Percentiles rank a stretch among this genome's conserved stretches.
Conservation (phyloP, 1,140 invertebrate species). For the Saccostrea glomerata region DNA sequence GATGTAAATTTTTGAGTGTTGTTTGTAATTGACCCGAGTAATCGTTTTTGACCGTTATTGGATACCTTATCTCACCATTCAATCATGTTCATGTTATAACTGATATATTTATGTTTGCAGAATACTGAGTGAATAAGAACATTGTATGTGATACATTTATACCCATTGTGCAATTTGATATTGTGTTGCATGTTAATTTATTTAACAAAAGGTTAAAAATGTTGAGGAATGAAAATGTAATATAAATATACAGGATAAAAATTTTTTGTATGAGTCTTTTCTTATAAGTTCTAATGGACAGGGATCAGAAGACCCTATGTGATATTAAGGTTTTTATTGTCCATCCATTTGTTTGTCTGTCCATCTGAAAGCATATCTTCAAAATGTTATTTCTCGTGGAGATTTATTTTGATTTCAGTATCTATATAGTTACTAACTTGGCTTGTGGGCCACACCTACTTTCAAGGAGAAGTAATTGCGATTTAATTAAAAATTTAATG, state of each 20-base stretch:
- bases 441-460: too few species aligned
- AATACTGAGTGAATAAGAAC: not conserved
- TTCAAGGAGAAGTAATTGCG: too few species aligned
- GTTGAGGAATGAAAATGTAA: not conserved
- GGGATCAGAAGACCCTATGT: too few species aligned
- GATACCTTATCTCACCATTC: not conserved
- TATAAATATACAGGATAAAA: not conserved
- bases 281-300: too few species aligned
- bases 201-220: not conserved
- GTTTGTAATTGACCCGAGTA: not conserved
- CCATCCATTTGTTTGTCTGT: too few species aligned
- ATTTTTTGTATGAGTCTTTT: not conserved
- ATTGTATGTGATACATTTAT: not conserved
- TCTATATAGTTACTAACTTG: too few species aligned
- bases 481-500: too few species aligned
- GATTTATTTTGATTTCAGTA: too few species aligned
- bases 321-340: too few species aligned
- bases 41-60: not conserved
- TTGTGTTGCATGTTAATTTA: conserved; percentile 24
- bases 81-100: not conserved
- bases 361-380: too few species aligned
- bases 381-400: too few species aligned
- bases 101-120: not conserved
- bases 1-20: not conserved
- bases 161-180: conserved; percentile 19